phyloP scores from a whole-genome alignment of 2,888 invertebrate species.

The Germaria angustata region DNA sequence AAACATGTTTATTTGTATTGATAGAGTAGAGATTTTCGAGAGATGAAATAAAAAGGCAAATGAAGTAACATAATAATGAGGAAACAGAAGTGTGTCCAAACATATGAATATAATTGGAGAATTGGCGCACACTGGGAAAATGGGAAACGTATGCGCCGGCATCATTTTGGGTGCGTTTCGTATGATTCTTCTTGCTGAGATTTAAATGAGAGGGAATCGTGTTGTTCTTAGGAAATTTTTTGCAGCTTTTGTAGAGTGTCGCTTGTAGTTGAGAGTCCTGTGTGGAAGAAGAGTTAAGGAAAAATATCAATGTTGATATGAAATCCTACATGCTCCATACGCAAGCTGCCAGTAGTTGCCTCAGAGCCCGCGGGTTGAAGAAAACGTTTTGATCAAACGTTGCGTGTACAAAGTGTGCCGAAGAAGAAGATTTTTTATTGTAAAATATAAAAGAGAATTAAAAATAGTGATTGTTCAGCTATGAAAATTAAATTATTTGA shows the following conservation, averaged over 20 bases:
- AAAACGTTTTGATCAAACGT: constrained; percentile 80
- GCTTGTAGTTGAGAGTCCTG: constrained; percentile 72
- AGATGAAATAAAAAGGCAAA: constrained; percentile 31
- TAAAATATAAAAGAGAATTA: constrained; percentile 40
- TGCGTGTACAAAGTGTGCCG: constrained; percentile 73
- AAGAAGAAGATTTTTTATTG: constrained; percentile 62
- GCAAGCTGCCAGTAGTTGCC: constrained; percentile 79
- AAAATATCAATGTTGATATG: constrained; percentile 54
- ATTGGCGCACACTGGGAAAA: constrained; percentile 15
- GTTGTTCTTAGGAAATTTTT: constrained; percentile 13
- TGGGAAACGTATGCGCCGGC: constrained; percentile 37
- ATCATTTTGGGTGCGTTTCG: constrained; percentile 64
- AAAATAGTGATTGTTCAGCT: constrained; percentile 21
- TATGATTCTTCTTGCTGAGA: constrained; percentile 2
- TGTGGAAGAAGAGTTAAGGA: constrained; percentile 10
- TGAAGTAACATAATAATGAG: too few relatives aligned
- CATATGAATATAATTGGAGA: constrained; percentile 5
- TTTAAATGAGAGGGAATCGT: not conserved
- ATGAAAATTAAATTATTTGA: constrained; percentile 22
- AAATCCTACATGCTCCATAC: constrained; percentile 70
- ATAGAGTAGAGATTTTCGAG: constrained; percentile 32
- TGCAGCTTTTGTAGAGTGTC: constrained; percentile 68
- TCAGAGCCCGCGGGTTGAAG: constrained; percentile 81
- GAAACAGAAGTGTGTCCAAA: too few relatives aligned
- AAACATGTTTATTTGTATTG: constrained; percentile 1